Base-by-base conservation (phyloP, 2,888 invertebrate genomes). In the Rotaria sp. region DNA sequence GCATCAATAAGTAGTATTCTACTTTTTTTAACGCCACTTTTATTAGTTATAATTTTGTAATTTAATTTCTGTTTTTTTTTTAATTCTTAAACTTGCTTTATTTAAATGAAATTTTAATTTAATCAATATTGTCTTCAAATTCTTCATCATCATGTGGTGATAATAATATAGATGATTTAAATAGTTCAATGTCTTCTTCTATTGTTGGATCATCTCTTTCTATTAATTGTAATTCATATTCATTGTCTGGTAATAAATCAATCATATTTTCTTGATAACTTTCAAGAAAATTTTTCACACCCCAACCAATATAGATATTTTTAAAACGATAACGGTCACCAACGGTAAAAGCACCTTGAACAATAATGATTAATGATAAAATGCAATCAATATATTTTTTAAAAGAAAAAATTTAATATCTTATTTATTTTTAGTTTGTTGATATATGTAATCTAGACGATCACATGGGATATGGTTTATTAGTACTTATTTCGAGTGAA, bases 271-370 rank as follows among this genome's bases (percentile, higher is more conserved):
- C 80, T 45, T 45, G 80, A 11, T 2, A 21, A 80, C 26, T 26
- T 45, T 80, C 80, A n/a, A 8, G n/a, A 24, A 41, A 45, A 80
- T 80, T 80, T 45, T 80, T 80, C 0, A 80, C 5, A n/a, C 80
- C 80, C 80, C 80, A 80, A n/a, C 80, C 80, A 80, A 80, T 45
- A n/a, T 80, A 80, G 13, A 80, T 45, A 80, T 80, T 80, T 80
- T 80, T 35, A 45, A 80, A 80, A 45, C 26, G 45, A 26, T 45
- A 3, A n/a, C 80, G 41, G 13, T 80, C 26, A n/a, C 80, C 80
- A 80, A 80, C 80, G 45, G 80, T 80, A 45, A 45, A 80, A 24
- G 80, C 41, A 26, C 80, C 80, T 80, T 26, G 10, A 26, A 75
- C 26, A 45, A 75, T 50, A 50, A 50, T 50, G 15, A 50, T 18